Evolutionary conservation across 1,140 invertebrate genomes (phyloP).

Genomic region (Lepidurus arcticus): DNA sequence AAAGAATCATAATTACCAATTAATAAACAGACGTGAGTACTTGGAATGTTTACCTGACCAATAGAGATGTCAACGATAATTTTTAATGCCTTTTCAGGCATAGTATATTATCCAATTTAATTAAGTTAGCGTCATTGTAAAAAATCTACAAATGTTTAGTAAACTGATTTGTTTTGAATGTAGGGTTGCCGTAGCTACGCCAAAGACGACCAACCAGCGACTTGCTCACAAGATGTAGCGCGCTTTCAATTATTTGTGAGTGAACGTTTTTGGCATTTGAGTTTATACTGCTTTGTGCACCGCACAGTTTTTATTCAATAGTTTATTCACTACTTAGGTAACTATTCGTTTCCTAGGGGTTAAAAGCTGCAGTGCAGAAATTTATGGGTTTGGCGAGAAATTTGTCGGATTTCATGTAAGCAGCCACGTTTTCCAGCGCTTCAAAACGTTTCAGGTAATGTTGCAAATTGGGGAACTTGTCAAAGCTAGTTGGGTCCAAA

Average conservation of each 20-base stretch:
- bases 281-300: too few species aligned
- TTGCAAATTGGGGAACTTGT: constrained; percentile 44
- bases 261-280: too few species aligned
- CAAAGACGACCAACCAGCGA: too few species aligned
- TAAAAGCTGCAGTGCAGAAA: constrained; percentile 39
- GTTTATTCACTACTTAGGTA: too few species aligned
- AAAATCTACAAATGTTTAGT: not conserved
- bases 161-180: not conserved
- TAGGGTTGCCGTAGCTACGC: too few species aligned
- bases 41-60: not conserved
- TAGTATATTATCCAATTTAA: not conserved
- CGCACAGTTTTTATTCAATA: too few species aligned
- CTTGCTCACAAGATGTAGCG: too few species aligned
- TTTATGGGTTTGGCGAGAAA: constrained; percentile 44
- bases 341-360: not conserved
- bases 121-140: not conserved
- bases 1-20: not conserved
- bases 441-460: constrained; percentile 44
- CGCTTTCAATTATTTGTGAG: too few species aligned
- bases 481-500: constrained; percentile 43
- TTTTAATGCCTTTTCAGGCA: not conserved
- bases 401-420: constrained; percentile 43
- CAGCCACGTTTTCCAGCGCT: constrained; percentile 41
- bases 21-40: not conserved
- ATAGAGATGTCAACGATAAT: not conserved